Evolutionary conservation across 2,113 vertebrate genomes (phyloP), one percentile per base, ranked within the genome.

Genomic region (Corythoichthys intestinalis): DNA sequence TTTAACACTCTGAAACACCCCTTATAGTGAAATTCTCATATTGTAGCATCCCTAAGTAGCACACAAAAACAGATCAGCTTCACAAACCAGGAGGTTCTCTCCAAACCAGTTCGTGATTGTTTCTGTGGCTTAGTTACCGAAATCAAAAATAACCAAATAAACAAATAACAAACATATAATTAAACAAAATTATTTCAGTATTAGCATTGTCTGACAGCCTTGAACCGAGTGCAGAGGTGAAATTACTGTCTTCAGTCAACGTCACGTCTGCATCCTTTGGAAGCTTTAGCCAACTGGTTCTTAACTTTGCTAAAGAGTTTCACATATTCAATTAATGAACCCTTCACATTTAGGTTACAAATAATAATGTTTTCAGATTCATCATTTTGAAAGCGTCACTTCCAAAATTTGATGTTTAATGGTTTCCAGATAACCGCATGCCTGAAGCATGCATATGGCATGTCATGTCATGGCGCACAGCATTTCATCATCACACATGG

Each of bases 31-130:
- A 44, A 34, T 58, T 58, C 56, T 12, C 56, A 8, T 37, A 6
- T 12, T 15, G 56, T 58, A 58, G 56, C 56, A 35, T 57, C 54
- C 54, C 54, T 35, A 57, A 57, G 54, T 57, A 57, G 54, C 54
- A 54, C 52, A 56, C 20, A 37, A 37, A 58, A 58, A 37, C 12
- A 58, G 56, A 14, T 4, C 34, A 37, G 12, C 28, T 57, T 34
- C 1, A 35, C 12, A 35, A 57, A 57, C 5, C 10, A 57, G 28
- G 6, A 44, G 54, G 20, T n/a, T 54, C 20, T 54, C n/a, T 28
- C 35, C 28, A 37, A 37, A 37, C 56, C 12, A 37, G 35, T 34
- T 4, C 34, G 12, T 28, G 34, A 34, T 13, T 57, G 56, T 4
- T 35, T 37, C 35, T 57, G 4, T 37, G 56, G 34, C 14, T 5